phyloP scores from a whole-genome alignment of 1,140 invertebrate genomes.

The Myzus persicae region DNA sequence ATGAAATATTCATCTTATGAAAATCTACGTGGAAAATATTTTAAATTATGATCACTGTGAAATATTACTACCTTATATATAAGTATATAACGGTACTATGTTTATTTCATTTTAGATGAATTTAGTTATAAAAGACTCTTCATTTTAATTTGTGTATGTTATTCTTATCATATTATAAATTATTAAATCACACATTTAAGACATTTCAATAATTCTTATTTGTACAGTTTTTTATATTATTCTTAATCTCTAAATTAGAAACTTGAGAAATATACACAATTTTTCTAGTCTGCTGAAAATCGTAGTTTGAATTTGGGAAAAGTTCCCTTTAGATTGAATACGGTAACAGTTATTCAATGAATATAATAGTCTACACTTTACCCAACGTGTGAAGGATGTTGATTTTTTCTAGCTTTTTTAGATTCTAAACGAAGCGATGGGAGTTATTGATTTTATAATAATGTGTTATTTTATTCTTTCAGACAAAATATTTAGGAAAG shows the following conservation, averaged over 20 bases:
- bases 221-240: background rate
- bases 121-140: background rate
- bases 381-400: background rate
- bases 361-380: background rate
- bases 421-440: background rate
- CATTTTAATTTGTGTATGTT: background rate
- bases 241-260: background rate
- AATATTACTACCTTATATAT: background rate
- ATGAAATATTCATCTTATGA: background rate
- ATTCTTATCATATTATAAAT: background rate
- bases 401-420: background rate
- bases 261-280: background rate
- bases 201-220: background rate
- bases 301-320: background rate
- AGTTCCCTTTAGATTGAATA: background rate
- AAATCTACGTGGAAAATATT: background rate
- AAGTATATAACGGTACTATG: background rate
- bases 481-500: background rate
- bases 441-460: background rate
- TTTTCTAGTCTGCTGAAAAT: background rate
- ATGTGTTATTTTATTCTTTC: background rate
- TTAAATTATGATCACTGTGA: background rate
- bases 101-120: background rate
- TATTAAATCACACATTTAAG: background rate
- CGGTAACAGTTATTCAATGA: background rate